phyloP scores from a whole-genome alignment of 2,888 invertebrate species.

The Congeria kusceri region DNA sequence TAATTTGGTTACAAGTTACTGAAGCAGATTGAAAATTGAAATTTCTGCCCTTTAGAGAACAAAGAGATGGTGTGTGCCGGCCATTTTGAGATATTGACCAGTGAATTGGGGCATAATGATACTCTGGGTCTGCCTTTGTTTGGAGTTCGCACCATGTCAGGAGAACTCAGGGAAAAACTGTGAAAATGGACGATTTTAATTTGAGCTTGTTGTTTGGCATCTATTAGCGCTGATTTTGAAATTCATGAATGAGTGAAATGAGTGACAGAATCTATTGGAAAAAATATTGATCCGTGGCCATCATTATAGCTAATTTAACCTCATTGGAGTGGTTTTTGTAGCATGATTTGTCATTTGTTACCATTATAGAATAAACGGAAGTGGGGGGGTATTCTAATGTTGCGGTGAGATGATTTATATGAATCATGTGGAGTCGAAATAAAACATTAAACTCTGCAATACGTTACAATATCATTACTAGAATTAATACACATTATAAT shows the following conservation, averaged over 20 bases:
- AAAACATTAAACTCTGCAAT: too few relatives aligned
- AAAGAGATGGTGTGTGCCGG: constrained; percentile 23
- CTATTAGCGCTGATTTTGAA: constrained; percentile 37
- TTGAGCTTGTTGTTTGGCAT: constrained; percentile 20
- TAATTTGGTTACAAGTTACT: too few relatives aligned
- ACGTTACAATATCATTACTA: too few relatives aligned
- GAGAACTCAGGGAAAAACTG: constrained; percentile 32
- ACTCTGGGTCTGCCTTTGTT: constrained; percentile 24
- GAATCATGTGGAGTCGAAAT: too few relatives aligned
- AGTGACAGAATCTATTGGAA: constrained; percentile 42
- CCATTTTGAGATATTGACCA: constrained; percentile 37
- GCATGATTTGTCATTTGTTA: constrained; percentile 24
- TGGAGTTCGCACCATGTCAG: constrained; percentile 31
- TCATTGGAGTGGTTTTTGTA: constrained; percentile 46
- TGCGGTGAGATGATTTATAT: too few relatives aligned
- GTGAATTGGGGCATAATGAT: background rate
- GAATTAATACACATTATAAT: too few relatives aligned
- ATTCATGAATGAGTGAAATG: constrained; percentile 21
- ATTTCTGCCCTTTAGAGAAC: too few relatives aligned
- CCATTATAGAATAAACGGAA: background rate
- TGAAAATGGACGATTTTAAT: constrained; percentile 49
- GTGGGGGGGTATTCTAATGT: too few relatives aligned
- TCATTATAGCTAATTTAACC: constrained; percentile 47
- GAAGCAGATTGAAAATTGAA: too few relatives aligned
- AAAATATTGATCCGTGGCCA: constrained; percentile 49